These are phyloP conservation scores for Oreortyx pictus DNA, from an alignment of 2,797 vertebrate species.

Conservation along the genomic window DNA sequence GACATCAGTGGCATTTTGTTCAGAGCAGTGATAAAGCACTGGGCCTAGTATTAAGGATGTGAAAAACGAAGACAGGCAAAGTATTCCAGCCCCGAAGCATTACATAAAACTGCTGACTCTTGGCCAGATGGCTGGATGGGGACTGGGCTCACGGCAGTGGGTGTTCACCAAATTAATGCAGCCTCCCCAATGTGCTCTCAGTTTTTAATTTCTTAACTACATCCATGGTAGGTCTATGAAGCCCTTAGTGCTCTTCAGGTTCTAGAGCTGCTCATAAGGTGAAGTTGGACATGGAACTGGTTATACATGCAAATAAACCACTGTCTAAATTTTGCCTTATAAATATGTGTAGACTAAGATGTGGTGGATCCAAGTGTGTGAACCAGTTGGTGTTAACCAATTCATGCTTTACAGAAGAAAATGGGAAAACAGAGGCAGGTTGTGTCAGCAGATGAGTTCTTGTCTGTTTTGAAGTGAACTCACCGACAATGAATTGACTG, in stretches of 20 bases:
- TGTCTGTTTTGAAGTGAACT: background rate
- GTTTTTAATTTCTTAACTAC: background rate
- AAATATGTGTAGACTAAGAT: background rate
- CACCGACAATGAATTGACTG: background rate
- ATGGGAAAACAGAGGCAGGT: background rate
- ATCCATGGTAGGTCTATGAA: background rate
- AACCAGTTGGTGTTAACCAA: background rate
- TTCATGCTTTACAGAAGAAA: background rate
- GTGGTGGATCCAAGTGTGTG: background rate
- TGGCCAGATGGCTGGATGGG: background rate
- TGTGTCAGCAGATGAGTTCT: background rate
- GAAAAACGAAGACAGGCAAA: background rate
- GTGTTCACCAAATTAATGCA: background rate
- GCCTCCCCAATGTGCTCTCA: background rate
- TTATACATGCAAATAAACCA: background rate
- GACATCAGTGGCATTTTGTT: slow-evolving; percentile 30
- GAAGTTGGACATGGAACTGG: background rate
- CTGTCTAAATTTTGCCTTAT: background rate
- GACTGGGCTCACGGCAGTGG: background rate
- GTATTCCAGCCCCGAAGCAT: background rate
- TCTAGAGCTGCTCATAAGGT: background rate
- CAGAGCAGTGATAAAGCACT: background rate
- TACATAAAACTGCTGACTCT: background rate
- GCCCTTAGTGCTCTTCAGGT: background rate
- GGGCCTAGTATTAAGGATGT: background rate